Base-by-base conservation (phyloP, 2,888 invertebrate species). In the Dastarcus helophoroides region DNA sequence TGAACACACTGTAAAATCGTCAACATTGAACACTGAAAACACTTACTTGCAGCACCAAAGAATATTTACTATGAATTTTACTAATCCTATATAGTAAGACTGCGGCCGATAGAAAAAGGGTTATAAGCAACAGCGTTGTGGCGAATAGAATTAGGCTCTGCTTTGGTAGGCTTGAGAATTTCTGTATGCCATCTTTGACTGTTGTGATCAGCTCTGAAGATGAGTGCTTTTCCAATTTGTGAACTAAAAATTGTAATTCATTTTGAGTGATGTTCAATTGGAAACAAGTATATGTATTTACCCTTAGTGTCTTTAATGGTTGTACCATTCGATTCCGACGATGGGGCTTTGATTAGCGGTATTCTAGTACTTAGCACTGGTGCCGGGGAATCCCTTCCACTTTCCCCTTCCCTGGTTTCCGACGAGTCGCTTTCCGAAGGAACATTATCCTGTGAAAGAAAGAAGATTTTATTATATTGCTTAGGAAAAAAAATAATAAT, bases 81-180 rank as follows among this genome's bases (percentile, higher is more conserved):
- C 69, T 63, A 44, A 74, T 69, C 44, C 73, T 61, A 51, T 70
- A 71, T 4, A 73, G 61, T 26, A 73, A 58, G 23, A 70, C 59
- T 27, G 67, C 64, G 11, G 73, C 72, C 12, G 73, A 73, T 28
- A 71, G 47, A 51, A 72, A 65, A 33, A 74, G 56, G 36, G 72
- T 56, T 28, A 71, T 55, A 35, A 72, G 60, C 48, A 73, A 57
- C 26, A 67, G 54, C 13, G 70, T 69, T 41, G 69, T 69, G 23
- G 67, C 56, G 36, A 67, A 60, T 24, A 73, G 55, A 31, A 72
- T 59, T 31, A 70, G 51, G 34, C 63, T 67, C 37, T 69, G 66
- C 39, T 63, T 56, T 27, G 68, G 65, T 41, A 67, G 48, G 41
- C 48, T 51, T 14, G 47, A 29, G 26, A 56, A 19, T 19, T 19